A percentile compares a stretch with the other conserved stretches of the same genome.
Evolutionary conservation across 2,888 invertebrate genomes (phyloP).

Genomic region (Lasioglossum lativentre): DNA sequence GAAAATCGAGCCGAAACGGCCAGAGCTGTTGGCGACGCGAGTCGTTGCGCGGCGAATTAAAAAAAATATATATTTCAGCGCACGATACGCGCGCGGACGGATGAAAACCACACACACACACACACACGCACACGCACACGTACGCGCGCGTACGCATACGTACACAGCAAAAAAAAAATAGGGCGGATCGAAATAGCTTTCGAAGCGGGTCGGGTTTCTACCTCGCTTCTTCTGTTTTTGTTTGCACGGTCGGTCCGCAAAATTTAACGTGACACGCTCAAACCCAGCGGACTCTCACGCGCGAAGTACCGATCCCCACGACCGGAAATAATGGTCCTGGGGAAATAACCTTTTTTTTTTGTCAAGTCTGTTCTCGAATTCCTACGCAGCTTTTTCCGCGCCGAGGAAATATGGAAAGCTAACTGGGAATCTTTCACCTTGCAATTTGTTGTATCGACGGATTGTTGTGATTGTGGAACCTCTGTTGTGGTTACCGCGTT

Average conservation of each 20-base stretch:
- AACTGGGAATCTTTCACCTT: not conserved
- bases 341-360: not conserved
- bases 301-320: conserved; percentile 11
- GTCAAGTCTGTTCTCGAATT: not conserved
- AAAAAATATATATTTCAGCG: conserved; percentile 30
- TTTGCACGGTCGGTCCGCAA: conserved; percentile 27
- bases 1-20: conserved; percentile 53
- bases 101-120: not conserved
- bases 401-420: not conserved
- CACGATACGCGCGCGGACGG: not conserved
- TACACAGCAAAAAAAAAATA: not conserved
- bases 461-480: not conserved
- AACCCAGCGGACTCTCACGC: conserved; percentile 29
- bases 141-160: not conserved
- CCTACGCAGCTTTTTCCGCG: not conserved
- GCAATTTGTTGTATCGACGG: not conserved
- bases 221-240: conserved; percentile 26
- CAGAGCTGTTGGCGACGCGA: conserved; percentile 41
- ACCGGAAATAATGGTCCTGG: conserved; percentile 28
- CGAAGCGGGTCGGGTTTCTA: conserved; percentile 28
- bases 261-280: conserved; percentile 61
- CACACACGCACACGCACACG: not conserved
- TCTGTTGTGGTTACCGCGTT: too few species aligned
- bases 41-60: conserved; percentile 34
- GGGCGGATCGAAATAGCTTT: conserved; percentile 17